Conservation (phyloP, 2,888 invertebrate genomes). For the Tetanocera ferruginea region DNA sequence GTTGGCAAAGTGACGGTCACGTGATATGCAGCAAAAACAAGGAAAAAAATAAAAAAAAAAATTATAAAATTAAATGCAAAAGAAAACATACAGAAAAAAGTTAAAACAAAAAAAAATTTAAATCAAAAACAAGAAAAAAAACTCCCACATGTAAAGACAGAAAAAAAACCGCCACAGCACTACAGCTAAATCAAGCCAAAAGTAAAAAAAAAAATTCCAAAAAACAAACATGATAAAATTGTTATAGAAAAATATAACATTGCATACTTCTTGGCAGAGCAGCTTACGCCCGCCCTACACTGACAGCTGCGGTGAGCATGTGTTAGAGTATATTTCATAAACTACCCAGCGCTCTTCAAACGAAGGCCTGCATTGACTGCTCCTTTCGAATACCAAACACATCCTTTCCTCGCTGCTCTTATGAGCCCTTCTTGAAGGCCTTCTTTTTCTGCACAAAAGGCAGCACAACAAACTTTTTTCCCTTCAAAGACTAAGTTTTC, state of each 20-base stretch:
- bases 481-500: no score
- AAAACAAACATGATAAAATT: not conserved
- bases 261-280: not conserved
- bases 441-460: no score
- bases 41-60: not conserved
- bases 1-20: not conserved
- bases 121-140: not conserved
- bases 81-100: not conserved
- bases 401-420: no score
- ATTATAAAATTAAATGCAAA: not conserved
- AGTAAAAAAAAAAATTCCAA: not conserved
- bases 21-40: constrained; percentile 2
- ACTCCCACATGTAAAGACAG: not conserved
- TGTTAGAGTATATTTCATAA: not conserved
- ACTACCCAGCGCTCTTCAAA: no score
- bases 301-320: not conserved
- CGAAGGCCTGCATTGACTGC: no score
- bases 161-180: not conserved
- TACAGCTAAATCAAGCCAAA: not conserved
- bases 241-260: not conserved
- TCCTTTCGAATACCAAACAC: no score
- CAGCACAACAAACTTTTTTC: no score
- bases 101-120: not conserved
- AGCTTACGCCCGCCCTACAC: not conserved
- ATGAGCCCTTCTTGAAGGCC: no score